These are phyloP conservation scores for Hippocampus abdominalis DNA, from an alignment of 2,113 vertebrate species.

Conservation along the genomic window DNA sequence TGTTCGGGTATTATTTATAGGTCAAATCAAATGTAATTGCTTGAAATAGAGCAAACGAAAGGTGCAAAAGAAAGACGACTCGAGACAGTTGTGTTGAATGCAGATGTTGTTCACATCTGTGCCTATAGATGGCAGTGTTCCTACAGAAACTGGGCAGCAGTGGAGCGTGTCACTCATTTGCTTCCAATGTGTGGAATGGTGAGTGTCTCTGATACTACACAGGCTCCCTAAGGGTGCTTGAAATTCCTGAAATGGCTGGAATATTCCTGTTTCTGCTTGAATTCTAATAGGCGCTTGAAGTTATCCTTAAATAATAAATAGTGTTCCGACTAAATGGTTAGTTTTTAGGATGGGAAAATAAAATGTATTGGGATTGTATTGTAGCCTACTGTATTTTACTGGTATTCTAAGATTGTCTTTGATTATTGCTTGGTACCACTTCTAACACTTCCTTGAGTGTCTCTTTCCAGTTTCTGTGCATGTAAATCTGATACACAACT, in stretches of 20 bases:
- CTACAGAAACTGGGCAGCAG: conserved; percentile 33
- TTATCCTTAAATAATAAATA: background rate
- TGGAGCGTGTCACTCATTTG: background rate
- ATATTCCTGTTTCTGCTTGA: background rate
- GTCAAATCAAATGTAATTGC: background rate
- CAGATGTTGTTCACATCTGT: conserved; percentile 22
- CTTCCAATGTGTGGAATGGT: background rate
- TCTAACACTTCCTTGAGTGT: background rate
- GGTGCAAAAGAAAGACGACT: background rate
- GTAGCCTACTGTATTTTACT: background rate
- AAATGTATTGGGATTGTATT: background rate
- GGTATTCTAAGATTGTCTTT: background rate
- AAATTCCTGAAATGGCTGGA: background rate
- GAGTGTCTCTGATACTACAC: background rate
- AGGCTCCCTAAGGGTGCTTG: background rate
- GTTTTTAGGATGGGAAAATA: background rate
- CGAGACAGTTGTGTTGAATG: background rate
- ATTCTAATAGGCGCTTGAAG: background rate
- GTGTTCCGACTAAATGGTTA: background rate
- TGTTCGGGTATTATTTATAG: too few species aligned
- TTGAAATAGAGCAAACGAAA: background rate
- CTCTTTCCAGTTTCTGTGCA: background rate
- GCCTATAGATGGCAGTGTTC: conserved; percentile 75
- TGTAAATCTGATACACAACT: background rate
- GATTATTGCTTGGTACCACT: background rate